Evolutionary conservation across 2,113 vertebrate species (phyloP).

Genomic region (Ceratotherium simum): DNA sequence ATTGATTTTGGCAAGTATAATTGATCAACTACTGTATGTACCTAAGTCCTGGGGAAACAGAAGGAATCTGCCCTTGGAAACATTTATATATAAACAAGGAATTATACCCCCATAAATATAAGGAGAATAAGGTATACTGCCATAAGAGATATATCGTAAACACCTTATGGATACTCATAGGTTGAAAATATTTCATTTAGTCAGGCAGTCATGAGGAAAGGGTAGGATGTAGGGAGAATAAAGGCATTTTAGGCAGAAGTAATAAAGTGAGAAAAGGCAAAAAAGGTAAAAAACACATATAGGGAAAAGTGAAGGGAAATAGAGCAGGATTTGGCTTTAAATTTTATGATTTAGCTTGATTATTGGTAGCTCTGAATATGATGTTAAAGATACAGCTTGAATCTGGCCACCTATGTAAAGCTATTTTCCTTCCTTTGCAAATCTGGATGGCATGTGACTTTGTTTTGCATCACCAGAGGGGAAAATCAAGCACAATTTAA

Average conservation of each 20-base stretch:
- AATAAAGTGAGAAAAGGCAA: neutral
- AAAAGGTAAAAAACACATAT: neutral
- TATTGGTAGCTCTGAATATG: neutral
- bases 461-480: slow-evolving; percentile 10
- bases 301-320: neutral
- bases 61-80: neutral
- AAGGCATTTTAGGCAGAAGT: neutral
- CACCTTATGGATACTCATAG: neutral
- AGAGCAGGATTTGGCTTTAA: neutral
- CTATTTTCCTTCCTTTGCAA: neutral
- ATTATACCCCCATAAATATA: neutral
- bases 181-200: neutral
- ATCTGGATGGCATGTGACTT: neutral
- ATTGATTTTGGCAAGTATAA: neutral
- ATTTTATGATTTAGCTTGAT: neutral
- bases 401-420: neutral
- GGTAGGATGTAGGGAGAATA: neutral
- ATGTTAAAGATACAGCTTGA: neutral
- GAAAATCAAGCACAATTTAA: slow-evolving; percentile 58
- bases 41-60: neutral
- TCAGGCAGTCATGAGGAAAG: neutral
- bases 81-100: neutral
- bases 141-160: neutral
- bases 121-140: neutral
- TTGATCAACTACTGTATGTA: neutral